These are phyloP conservation scores for Eudemis profundana DNA, from an alignment of 2,888 invertebrate genomes.

Conservation along the genomic window DNA sequence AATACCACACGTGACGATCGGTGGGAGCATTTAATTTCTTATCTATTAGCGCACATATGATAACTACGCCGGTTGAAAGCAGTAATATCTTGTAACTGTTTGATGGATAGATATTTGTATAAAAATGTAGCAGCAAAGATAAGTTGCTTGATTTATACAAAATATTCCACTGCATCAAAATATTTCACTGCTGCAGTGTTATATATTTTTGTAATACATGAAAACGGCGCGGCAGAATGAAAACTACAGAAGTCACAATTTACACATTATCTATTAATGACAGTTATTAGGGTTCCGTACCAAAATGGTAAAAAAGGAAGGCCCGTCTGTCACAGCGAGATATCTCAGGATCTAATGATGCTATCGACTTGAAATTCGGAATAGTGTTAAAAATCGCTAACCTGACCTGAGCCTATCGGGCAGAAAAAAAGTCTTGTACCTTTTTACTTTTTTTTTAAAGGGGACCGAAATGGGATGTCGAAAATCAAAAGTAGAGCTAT, in stretches of 20 bases:
- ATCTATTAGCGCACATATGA: constrained; percentile 74
- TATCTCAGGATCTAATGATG: no score
- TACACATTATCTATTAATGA: neutral
- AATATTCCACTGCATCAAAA: constrained; percentile 48
- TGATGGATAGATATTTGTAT: constrained; percentile 39
- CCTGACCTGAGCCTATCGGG: no score
- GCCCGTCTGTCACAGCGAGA: no score
- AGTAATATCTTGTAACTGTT: constrained; percentile 60
- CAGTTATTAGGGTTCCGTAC: no score
- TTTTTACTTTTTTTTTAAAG: no score
- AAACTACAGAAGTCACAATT: neutral
- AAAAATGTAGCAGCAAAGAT: constrained; percentile 37
- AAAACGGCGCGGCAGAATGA: neutral
- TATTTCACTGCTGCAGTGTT: neutral
- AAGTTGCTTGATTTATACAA: constrained; percentile 44
- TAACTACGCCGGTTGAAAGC: constrained; percentile 67
- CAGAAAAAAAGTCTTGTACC: no score
- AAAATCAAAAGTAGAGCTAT: no score
- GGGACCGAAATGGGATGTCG: no score
- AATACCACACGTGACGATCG: constrained; percentile 64
- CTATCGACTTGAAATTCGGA: no score
- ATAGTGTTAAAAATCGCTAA: no score
- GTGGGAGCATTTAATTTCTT: constrained; percentile 61
- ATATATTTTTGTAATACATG: neutral
- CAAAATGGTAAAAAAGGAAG: no score